These are phyloP conservation scores for Propithecus perrieri DNA, from an alignment of 2,797 vertebrate species.

Conservation along the genomic window DNA sequence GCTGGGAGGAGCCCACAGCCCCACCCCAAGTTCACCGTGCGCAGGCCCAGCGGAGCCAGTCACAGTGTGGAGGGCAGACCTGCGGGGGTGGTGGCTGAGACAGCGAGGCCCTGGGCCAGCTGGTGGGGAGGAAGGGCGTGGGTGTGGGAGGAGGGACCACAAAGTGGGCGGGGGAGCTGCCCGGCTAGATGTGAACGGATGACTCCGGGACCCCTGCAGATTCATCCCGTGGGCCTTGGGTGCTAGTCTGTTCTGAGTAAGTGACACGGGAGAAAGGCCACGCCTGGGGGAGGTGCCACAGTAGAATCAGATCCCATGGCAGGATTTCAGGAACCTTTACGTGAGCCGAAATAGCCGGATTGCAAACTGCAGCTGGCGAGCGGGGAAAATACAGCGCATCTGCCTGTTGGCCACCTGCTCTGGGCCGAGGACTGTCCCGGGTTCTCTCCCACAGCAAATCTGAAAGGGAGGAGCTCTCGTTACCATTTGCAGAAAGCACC, in stretches of 20 bases:
- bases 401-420: neutral
- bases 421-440: neutral
- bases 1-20: no score
- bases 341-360: rapidly evolving
- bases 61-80: neutral
- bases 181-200: rapidly evolving
- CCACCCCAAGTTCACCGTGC: neutral
- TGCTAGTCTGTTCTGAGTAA: neutral
- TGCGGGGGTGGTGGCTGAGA: neutral
- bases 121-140: neutral
- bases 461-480: neutral
- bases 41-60: rapidly evolving
- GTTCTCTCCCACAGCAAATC: no score
- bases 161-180: rapidly evolving
- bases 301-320: rapidly evolving
- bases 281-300: rapidly evolving
- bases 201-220: rapidly evolving
- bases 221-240: no score
- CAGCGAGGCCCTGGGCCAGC: neutral
- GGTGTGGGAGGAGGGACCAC: no score
- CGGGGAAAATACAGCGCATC: no score
- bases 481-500: neutral
- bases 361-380: no score
- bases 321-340: neutral
- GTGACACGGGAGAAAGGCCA: neutral